Base-by-base conservation (phyloP, 37 sponge, comb jelly and placozoan genomes). In the Theonella swinhoei region DNA sequence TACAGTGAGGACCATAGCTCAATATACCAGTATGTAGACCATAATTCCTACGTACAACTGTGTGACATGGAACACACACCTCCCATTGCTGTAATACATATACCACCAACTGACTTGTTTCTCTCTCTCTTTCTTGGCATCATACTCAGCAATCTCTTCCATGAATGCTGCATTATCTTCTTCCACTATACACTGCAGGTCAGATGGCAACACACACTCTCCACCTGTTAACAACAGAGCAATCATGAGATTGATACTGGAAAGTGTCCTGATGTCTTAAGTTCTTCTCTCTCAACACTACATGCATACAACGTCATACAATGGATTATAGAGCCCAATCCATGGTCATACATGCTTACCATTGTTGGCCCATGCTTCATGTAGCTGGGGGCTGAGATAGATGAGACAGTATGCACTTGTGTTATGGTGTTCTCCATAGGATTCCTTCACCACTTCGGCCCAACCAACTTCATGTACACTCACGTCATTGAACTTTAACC, bases 341-440 rank as follows among this genome's bases (percentile, higher is more conserved):
- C n/a, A n/a, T n/a, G n/a, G n/a, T n/a, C n/a, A n/a, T n/a, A n/a
- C n/a, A n/a, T n/a, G n/a, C 78, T 64, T 34, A 89, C 85, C 90
- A 42, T n/a, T 62, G 34, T 67, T 42, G 26, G n/a, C 58, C 82
- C 87, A 90, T 14, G 40, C 9, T 29, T 72, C 20, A 39, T 66
- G 72, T 4, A 79, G 70, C 30, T n/a, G 58, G 36, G 59, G 38
- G 69, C 38, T 91, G 59, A 94, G 38, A 61, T 90, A 94, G 70
- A 94, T 35, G 59, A 94, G 71, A 74, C 94, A 94, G 68, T 94
- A 94, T 40, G 94, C 94, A 61, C 91, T 90, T 28, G 94, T 90
- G 80, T 88, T 85, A 2, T 60, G 30, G 14, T 74, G 68, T 0
- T 72, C 91, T 60, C 94, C 94, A 4, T 74, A 78, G 0, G 88